phyloP scores from a whole-genome alignment of 2,113 vertebrate genomes.

The Naja naja region DNA sequence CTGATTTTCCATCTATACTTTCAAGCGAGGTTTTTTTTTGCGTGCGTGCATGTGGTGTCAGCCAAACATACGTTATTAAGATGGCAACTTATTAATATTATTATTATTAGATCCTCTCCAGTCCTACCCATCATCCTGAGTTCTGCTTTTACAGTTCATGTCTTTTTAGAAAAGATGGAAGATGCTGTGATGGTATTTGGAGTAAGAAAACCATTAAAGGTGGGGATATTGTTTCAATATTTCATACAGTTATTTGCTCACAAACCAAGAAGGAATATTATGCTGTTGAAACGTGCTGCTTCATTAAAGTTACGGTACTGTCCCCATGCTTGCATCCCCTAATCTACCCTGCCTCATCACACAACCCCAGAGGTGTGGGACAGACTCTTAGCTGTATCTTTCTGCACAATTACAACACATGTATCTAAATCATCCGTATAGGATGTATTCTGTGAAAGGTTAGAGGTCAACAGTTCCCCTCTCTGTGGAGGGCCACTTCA shows the following conservation, averaged over 20 bases:
- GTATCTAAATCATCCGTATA: conserved; percentile 52
- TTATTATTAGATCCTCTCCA: neutral
- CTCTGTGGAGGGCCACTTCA: conserved; percentile 53
- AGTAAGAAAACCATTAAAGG: conserved; percentile 43
- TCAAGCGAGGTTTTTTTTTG: conserved; percentile 45
- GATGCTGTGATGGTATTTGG: conserved; percentile 46
- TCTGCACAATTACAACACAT: conserved; percentile 43
- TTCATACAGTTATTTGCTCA: conserved; percentile 56
- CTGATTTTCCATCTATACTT: conserved; percentile 54
- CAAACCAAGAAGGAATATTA: conserved; percentile 61
- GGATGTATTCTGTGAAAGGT: conserved; percentile 48
- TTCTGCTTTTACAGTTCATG: conserved; percentile 30
- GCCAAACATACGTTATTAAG: conserved; percentile 56
- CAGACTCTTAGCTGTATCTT: conserved; percentile 37
- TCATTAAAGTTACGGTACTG: conserved; percentile 61
- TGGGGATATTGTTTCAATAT: conserved; percentile 63
- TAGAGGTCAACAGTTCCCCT: conserved; percentile 53
- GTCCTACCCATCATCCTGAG: neutral
- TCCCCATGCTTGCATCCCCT: conserved; percentile 50
- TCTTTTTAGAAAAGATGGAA: conserved; percentile 11
- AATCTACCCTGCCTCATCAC: conserved; percentile 57
- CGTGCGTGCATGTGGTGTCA: neutral
- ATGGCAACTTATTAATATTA: conserved; percentile 44
- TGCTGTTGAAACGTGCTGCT: conserved; percentile 57
- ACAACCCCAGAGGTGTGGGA: conserved; percentile 51